Evolutionary conservation across 2,797 vertebrate genomes (phyloP).

Genomic region (Podarcis siculus): DNA sequence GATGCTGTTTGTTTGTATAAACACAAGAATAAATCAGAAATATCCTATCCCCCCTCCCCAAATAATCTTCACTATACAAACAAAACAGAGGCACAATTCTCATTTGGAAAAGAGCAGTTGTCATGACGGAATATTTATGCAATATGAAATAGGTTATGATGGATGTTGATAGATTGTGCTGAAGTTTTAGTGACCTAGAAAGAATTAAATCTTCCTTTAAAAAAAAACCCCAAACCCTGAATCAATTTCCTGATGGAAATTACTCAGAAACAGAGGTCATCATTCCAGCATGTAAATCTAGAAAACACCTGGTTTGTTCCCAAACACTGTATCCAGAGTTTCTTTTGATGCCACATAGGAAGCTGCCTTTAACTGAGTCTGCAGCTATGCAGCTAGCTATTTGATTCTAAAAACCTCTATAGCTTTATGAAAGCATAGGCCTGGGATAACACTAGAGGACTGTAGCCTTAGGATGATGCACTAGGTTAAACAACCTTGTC

Average conservation of each 20-base stretch:
- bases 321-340: not conserved
- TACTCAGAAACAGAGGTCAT: not conserved
- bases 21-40: not conserved
- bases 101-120: conserved; percentile 20
- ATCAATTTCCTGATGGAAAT: conserved; percentile 11
- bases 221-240: not conserved
- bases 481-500: not conserved
- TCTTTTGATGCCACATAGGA: not conserved
- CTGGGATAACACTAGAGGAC: not conserved
- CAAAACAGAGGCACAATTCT: conserved; percentile 11
- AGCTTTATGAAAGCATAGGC: not conserved
- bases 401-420: not conserved
- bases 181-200: not conserved
- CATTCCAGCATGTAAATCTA: not conserved
- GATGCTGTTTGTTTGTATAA: conserved; percentile 37
- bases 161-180: conserved; percentile 7
- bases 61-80: conserved; percentile 27
- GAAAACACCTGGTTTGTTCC: not conserved
- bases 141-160: not conserved
- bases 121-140: conserved; percentile 16
- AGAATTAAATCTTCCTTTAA: not conserved
- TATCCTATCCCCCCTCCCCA: conserved; percentile 6
- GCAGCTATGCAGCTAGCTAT: too few species aligned
- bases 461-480: not conserved
- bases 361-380: too few species aligned